Conservation (phyloP, 2,888 invertebrate genomes). For the Lepas anatifera region DNA sequence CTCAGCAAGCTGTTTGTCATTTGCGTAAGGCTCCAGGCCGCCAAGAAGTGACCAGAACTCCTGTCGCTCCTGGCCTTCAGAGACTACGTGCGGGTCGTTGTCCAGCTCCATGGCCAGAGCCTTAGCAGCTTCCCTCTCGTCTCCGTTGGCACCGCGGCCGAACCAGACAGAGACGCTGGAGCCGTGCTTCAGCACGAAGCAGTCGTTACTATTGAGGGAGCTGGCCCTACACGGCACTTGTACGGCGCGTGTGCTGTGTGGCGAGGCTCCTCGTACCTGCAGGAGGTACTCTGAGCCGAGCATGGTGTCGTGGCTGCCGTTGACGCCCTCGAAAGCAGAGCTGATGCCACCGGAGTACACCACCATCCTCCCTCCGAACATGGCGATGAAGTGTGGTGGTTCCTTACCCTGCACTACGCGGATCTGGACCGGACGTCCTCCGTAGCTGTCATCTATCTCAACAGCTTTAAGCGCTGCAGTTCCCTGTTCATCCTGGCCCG, state of each 20-base stretch:
- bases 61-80: conserved; percentile 49
- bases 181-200: conserved; percentile 63
- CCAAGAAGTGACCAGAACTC: conserved; percentile 70
- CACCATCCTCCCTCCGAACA: conserved; percentile 74
- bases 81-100: conserved; percentile 56
- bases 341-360: conserved; percentile 30
- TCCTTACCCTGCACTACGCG: conserved; percentile 79
- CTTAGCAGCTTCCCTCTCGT: conserved; percentile 86
- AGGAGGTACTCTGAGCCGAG: conserved; percentile 57
- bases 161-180: conserved; percentile 52
- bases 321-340: neutral
- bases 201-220: conserved; percentile 62
- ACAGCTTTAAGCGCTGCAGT: conserved; percentile 45
- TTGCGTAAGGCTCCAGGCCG: conserved; percentile 47
- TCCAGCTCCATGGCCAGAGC: conserved; percentile 50
- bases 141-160: conserved; percentile 83
- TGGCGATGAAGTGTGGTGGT: conserved; percentile 78
- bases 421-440: conserved; percentile 44
- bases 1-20: conserved; percentile 34
- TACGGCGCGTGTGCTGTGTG: conserved; percentile 55
- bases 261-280: conserved; percentile 65
- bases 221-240: conserved; percentile 47
- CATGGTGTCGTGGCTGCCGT: conserved; percentile 33
- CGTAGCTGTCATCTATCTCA: conserved; percentile 43
- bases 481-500: conserved; percentile 59